Percentiles rank a stretch among this genome's conserved stretches.
These are phyloP conservation scores for Cataglyphis altisquamis DNA, from an alignment of 2,888 invertebrate species.

Conservation along the genomic window DNA sequence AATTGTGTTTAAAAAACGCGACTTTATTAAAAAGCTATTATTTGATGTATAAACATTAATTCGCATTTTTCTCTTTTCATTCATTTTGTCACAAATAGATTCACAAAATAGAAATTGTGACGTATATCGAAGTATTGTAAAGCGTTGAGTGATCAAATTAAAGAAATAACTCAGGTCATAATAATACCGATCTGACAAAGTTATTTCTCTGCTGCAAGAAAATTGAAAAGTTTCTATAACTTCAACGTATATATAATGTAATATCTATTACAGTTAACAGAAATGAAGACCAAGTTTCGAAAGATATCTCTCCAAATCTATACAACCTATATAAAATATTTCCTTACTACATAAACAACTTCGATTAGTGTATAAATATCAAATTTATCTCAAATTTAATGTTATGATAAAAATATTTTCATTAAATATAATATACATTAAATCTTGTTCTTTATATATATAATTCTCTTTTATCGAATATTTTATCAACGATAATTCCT, in stretches of 20 bases:
- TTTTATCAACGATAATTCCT: not conserved
- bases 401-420: not conserved
- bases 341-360: not conserved
- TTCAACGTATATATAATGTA: conserved; percentile 14
- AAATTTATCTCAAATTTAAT: not conserved
- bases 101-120: conserved; percentile 41
- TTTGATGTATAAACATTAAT: conserved; percentile 47
- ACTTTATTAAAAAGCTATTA: conserved; percentile 9
- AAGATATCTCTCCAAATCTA: conserved; percentile 21
- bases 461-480: conserved; percentile 2
- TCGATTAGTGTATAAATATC: not conserved
- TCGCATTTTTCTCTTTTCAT: conserved; percentile 25
- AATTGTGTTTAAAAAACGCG: conserved; percentile 4
- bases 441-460: not conserved
- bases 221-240: conserved; percentile 20
- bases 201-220: not conserved
- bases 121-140: conserved; percentile 13
- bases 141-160: conserved; percentile 23
- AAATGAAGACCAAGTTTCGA: conserved; percentile 19
- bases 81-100: conserved; percentile 32
- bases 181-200: conserved; percentile 9
- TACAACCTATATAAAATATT: not conserved
- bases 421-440: not conserved
- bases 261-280: conserved; percentile 26
- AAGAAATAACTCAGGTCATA: conserved; percentile 19